Percentiles rank a stretch among this genome's conserved stretches.
phyloP scores from a whole-genome alignment of 2,888 invertebrate genomes.

The Spodoptera exigua region DNA sequence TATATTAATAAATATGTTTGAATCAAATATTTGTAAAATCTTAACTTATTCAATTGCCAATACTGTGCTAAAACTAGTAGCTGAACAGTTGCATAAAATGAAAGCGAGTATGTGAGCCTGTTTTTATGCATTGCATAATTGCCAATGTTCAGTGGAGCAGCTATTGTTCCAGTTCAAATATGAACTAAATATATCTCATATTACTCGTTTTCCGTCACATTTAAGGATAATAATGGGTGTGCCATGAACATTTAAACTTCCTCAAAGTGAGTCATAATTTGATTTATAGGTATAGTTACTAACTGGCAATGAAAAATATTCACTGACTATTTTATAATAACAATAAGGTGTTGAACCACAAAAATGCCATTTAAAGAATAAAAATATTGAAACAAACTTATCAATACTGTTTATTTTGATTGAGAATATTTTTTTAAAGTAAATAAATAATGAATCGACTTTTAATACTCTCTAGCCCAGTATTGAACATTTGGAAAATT shows the following conservation, averaged over 20 bases:
- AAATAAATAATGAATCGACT: constrained; percentile 9
- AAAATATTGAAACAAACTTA: neutral
- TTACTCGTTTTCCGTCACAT: constrained; percentile 30
- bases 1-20: too few species aligned
- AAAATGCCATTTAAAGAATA: too few species aligned
- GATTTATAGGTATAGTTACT: constrained; percentile 9
- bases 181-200: constrained; percentile 22
- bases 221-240: constrained; percentile 31
- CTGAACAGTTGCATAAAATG: constrained; percentile 47
- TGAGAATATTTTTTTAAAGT: constrained; percentile 1
- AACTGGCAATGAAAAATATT: too few species aligned
- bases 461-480: neutral
- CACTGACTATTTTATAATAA: too few species aligned
- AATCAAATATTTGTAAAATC: constrained; percentile 13
- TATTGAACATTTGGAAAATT: too few species aligned
- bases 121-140: constrained; percentile 56
- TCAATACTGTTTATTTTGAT: constrained; percentile 1
- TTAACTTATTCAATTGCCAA: constrained; percentile 20
- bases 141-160: constrained; percentile 39
- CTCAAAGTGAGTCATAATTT: constrained; percentile 21
- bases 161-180: constrained; percentile 30
- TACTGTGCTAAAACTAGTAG: constrained; percentile 30
- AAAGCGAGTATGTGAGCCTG: constrained; percentile 49
- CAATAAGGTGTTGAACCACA: too few species aligned
- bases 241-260: constrained; percentile 16